Evolutionary conservation across 2,888 invertebrate species (phyloP), one percentile per base, ranked within the genome.

Genomic region (Noctua comes): DNA sequence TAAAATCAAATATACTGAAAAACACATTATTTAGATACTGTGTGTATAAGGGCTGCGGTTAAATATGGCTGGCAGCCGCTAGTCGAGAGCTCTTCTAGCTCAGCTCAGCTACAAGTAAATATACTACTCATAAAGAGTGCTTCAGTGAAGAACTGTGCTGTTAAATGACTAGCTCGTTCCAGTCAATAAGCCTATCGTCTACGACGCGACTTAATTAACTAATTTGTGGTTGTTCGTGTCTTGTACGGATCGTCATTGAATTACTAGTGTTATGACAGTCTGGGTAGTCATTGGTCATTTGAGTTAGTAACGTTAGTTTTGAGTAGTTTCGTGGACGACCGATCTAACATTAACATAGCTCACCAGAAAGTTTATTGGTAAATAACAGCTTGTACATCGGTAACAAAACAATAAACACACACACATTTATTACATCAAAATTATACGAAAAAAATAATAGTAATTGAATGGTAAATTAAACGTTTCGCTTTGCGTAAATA

Each of bases 51-150:
- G 24, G 46, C 54, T 40, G 74, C 27, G 62, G 82, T 43, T 54
- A 68, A 40, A 31, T 71, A 31, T 24, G 31, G 62, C 27, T 68
- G 57, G 27, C 73, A 51, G 21, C 40, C 43, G 48, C 43, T 13
- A 66, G 46, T 83, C 8, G 40, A 83, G 83, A 43, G 72, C 65
- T 77, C 87, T 83, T 40, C 24, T 46, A 51, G 24, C 59, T 46
- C 59, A 51, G 24, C 59, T 46, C 51, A 54, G 43, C 71, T 54
- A 62, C 79, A 43, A 73, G 65, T 62, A 77, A 72, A 86, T 83
- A 68, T 62, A 76, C 46, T 62, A 57, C 66, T 57, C 40, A 54
- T 59, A 51, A 77, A 77, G 36, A 27, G 65, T 40, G 72, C 83
- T 83, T 31, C 59, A 69, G 59, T 86, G 24, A 27, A 83, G 57